These are phyloP conservation scores for Xiphorhynchus erythropygius DNA, from an alignment of 2,797 vertebrate genomes.

Conservation along the genomic window DNA sequence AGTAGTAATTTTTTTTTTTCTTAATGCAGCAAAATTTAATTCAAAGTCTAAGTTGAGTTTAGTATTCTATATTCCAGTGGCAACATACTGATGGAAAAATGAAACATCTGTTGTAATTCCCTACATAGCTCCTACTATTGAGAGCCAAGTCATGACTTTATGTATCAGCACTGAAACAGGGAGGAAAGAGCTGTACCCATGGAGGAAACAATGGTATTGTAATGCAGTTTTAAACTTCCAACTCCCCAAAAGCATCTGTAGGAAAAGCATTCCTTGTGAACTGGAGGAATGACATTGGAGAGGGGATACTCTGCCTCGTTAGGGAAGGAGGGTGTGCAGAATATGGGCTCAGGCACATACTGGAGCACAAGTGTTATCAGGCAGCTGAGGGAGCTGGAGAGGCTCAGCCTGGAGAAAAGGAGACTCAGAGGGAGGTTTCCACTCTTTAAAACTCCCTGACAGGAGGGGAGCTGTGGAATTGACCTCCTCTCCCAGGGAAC, in stretches of 20 bases:
- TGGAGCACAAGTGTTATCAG: background rate
- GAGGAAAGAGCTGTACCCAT: accelerated
- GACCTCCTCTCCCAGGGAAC: background rate
- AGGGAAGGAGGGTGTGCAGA: background rate
- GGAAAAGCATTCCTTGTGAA: background rate
- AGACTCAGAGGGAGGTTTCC: accelerated
- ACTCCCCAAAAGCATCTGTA: background rate
- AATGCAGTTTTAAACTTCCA: background rate
- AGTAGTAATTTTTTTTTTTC: background rate
- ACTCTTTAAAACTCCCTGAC: background rate
- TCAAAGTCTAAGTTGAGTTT: background rate
- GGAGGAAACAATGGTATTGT: background rate
- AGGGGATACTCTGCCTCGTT: background rate
- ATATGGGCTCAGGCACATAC: background rate
- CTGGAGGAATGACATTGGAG: background rate
- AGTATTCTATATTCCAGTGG: background rate
- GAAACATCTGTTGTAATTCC: background rate
- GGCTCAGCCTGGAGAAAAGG: background rate
- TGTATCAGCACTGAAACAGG: background rate
- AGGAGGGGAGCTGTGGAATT: too few relatives aligned
- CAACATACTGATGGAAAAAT: background rate
- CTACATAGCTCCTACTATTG: background rate
- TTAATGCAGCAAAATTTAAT: background rate
- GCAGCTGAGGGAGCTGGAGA: background rate
- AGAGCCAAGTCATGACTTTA: background rate